These are phyloP conservation scores for Morpho helenor DNA, from an alignment of 2,888 invertebrate genomes.

Conservation along the genomic window DNA sequence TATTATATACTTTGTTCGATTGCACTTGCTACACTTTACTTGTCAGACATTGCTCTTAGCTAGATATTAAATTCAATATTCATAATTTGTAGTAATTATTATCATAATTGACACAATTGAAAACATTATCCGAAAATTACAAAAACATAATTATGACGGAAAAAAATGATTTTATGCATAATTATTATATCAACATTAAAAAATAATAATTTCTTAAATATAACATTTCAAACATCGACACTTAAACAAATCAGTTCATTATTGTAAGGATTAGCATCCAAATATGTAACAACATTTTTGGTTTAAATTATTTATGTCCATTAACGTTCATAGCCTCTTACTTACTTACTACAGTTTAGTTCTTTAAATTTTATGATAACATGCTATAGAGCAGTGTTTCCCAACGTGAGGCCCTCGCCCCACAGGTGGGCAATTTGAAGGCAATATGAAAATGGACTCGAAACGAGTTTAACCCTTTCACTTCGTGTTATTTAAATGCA, in stretches of 20 bases:
- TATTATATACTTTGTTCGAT: too few species aligned
- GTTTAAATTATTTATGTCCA: conserved; percentile 26
- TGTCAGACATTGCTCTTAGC: conserved; percentile 4
- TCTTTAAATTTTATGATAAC: too few species aligned
- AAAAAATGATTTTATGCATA: too few species aligned
- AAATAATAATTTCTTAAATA: not conserved
- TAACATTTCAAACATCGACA: conserved; percentile 3
- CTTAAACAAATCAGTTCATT: conserved; percentile 25
- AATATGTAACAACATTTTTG: conserved; percentile 30
- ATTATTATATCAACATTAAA: too few species aligned
- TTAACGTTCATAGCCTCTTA: conserved; percentile 44
- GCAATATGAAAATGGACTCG: too few species aligned
- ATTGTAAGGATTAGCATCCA: conserved; percentile 10
- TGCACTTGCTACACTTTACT: not conserved
- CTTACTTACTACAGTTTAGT: conserved; percentile 32
- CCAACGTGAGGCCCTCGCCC: too few species aligned
- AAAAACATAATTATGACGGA: too few species aligned
- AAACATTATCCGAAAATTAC: too few species aligned
- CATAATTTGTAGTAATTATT: conserved; percentile 8
- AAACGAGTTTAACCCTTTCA: too few species aligned
- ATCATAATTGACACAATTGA: not conserved
- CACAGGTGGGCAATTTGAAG: too few species aligned
- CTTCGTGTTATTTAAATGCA: too few species aligned
- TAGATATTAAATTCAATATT: not conserved
- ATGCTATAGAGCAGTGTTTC: too few species aligned